Evolutionary conservation across 2,113 vertebrate species (phyloP).

Genomic region (Ginglymostoma cirratum): DNA sequence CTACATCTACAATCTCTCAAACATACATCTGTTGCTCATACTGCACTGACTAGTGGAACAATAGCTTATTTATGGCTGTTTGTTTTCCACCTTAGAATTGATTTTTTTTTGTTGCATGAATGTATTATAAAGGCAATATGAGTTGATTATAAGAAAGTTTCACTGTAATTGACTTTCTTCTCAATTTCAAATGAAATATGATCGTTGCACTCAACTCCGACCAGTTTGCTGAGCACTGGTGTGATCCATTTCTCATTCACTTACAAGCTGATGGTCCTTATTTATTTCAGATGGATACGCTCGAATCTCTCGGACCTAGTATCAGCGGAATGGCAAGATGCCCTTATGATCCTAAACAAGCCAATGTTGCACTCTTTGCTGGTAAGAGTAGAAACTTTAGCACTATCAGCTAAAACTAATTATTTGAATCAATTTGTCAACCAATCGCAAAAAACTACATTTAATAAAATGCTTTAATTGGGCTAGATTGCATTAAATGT

Average conservation of each 20-base stretch:
- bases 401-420: neutral
- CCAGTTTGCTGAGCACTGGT: neutral
- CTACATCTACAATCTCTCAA: neutral
- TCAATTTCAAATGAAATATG: conserved; percentile 18
- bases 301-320: conserved; percentile 78
- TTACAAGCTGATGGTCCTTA: neutral
- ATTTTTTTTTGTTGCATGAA: conserved; percentile 12
- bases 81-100: neutral
- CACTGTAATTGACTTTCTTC: conserved; percentile 20
- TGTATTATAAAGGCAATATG: neutral
- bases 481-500: neutral
- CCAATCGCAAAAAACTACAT: neutral
- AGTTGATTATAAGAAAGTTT: conserved; percentile 25
- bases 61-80: conserved; percentile 4
- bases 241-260: neutral
- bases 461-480: neutral
- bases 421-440: neutral
- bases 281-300: conserved; percentile 69
- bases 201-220: neutral
- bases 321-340: conserved; percentile 94
- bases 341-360: conserved; percentile 90
- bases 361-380: conserved; percentile 88
- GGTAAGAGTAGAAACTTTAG: conserved; percentile 52
- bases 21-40: neutral
- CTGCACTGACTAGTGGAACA: neutral